Conservation (phyloP, 1,140 invertebrate species). For the Maniola jurtina region DNA sequence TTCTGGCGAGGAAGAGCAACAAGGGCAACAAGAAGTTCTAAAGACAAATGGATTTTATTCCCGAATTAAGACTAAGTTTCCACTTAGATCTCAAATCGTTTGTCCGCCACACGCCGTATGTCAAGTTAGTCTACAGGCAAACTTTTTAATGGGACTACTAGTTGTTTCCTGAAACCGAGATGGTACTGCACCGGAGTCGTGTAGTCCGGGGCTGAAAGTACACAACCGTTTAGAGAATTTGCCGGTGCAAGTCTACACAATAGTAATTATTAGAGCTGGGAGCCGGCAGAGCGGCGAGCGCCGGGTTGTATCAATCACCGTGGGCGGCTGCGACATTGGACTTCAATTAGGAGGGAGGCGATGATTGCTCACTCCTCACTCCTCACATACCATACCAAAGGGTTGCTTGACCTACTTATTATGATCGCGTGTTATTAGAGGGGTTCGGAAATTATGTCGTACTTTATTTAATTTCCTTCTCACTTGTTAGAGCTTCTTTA, state of each 20-base stretch:
- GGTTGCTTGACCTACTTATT: constrained; percentile 75
- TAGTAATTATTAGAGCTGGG: constrained; percentile 56
- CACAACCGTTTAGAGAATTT: constrained; percentile 3
- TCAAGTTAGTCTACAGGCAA: too few relatives aligned
- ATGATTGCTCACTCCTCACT: constrained; percentile 69
- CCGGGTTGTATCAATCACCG: constrained; percentile 72
- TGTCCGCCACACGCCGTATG: too few relatives aligned
- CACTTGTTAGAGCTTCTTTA: too few relatives aligned
- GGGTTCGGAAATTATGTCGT: constrained; percentile 50
- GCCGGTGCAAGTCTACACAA: constrained; percentile 48
- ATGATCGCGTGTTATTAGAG: constrained; percentile 52
- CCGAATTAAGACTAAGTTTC: too few relatives aligned
- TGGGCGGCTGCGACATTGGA: constrained; percentile 74
- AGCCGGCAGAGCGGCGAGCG: constrained; percentile 48
- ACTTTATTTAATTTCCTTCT: constrained; percentile 9
- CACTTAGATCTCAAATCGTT: too few relatives aligned
- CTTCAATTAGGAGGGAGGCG: constrained; percentile 75
- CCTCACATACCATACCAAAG: constrained; percentile 51
- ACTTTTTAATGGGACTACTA: too few relatives aligned
- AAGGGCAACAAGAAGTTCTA: too few relatives aligned
- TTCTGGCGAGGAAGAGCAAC: too few relatives aligned
- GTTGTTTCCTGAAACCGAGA: background rate
- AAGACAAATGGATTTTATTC: too few relatives aligned
- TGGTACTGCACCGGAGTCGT: background rate
- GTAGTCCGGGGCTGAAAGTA: background rate